phyloP scores from a whole-genome alignment of 2,113 vertebrate species.

The Pteruthius melanotis region DNA sequence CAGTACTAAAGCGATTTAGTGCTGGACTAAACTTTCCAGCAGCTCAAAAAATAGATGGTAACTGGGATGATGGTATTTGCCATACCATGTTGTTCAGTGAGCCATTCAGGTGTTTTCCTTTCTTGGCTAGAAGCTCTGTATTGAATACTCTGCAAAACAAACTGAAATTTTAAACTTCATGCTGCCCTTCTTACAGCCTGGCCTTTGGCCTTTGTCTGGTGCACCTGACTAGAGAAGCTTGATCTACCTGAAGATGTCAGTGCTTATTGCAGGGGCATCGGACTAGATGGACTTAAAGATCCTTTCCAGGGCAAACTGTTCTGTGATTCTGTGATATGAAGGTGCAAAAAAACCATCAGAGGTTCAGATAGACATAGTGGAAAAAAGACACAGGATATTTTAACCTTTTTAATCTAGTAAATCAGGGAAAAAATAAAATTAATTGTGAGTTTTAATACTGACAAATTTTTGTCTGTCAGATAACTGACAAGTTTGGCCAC shows the following conservation, averaged over 20 bases:
- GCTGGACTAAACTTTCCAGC: conserved; percentile 52
- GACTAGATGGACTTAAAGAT: background rate
- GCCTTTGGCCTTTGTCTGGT: background rate
- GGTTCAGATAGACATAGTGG: background rate
- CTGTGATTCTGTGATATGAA: background rate
- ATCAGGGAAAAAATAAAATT: background rate
- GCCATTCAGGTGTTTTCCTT: background rate
- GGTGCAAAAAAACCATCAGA: background rate
- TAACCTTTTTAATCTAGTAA: background rate
- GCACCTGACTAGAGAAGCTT: background rate
- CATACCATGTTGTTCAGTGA: background rate
- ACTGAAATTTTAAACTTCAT: background rate
- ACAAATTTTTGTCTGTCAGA: background rate
- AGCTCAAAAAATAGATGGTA: conserved; percentile 43
- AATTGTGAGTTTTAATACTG: background rate
- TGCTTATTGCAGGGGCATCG: background rate
- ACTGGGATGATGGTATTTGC: background rate
- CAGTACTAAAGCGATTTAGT: conserved; percentile 57
- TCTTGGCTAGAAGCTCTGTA: accelerated
- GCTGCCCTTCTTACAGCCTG: background rate
- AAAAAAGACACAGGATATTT: background rate
- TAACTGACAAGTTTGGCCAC: background rate
- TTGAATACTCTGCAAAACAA: background rate
- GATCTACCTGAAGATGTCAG: background rate
- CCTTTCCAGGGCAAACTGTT: background rate